phyloP scores from a whole-genome alignment of 2,888 invertebrate species.

The Xanthorhoe spadicearia region DNA sequence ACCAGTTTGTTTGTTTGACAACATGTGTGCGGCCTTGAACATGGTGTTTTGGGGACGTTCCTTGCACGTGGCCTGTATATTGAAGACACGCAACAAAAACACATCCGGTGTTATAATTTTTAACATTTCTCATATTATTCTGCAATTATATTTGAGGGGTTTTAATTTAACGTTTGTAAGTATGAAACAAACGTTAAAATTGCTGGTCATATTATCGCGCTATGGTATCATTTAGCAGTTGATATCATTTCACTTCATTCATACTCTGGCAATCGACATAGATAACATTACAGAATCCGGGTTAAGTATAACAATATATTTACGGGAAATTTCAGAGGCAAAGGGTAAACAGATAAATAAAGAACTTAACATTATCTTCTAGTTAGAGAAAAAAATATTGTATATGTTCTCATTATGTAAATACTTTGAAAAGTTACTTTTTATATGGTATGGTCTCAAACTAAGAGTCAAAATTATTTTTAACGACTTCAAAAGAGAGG shows the following conservation, averaged over 20 bases:
- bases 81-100: constrained; percentile 53
- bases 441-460: no score
- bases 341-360: background rate
- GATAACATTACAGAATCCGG: constrained; percentile 43
- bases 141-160: constrained; percentile 20
- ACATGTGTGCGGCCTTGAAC: constrained; percentile 66
- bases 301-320: constrained; percentile 33
- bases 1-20: constrained; percentile 56
- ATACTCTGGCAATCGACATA: constrained; percentile 36
- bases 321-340: constrained; percentile 6
- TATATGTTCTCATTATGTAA: no score
- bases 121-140: constrained; percentile 17
- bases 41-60: constrained; percentile 55
- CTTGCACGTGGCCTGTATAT: constrained; percentile 61
- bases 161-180: constrained; percentile 18
- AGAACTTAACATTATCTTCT: background rate
- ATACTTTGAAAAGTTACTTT: no score
- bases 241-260: constrained; percentile 34
- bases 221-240: constrained; percentile 29
- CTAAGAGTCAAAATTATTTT: no score
- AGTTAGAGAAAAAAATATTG: background rate
- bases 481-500: no score
- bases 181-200: no score
- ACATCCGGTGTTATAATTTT: constrained; percentile 50
- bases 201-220: constrained; percentile 17